phyloP scores from a whole-genome alignment of 2,888 invertebrate genomes.

The Piscicola geometra region DNA sequence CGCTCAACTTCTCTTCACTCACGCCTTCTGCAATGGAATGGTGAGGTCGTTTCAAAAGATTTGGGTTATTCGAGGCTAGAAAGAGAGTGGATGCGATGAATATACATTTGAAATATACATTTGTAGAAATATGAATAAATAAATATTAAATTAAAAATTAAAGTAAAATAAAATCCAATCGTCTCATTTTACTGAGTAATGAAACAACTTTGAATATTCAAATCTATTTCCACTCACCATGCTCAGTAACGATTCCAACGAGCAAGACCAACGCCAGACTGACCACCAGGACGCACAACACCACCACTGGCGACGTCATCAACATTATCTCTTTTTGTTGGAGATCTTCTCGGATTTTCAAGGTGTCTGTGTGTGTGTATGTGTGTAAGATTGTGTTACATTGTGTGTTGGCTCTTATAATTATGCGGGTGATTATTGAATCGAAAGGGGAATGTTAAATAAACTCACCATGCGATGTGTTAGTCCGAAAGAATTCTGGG shows the following conservation, averaged over 20 bases:
- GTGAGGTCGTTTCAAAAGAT: neutral
- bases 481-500: constrained; percentile 6
- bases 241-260: constrained; percentile 44
- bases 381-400: too few species aligned
- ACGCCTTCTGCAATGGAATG: constrained; percentile 5
- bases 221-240: constrained; percentile 38
- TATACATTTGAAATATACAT: too few species aligned
- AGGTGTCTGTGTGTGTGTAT: neutral
- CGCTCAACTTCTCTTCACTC: constrained; percentile 26
- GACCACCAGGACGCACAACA: constrained; percentile 41
- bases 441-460: neutral
- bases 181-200: too few species aligned
- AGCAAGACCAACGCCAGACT: constrained; percentile 42
- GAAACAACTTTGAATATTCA: too few species aligned
- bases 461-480: neutral
- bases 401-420: too few species aligned
- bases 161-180: too few species aligned
- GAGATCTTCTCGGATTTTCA: neutral
- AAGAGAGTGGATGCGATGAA: too few species aligned
- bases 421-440: too few species aligned
- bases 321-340: constrained; percentile 42
- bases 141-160: too few species aligned
- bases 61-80: too few species aligned
- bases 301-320: constrained; percentile 42
- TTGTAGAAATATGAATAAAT: too few species aligned